These are phyloP conservation scores for Sebastes oblongus DNA, from an alignment of 2,797 vertebrate genomes.

Conservation along the genomic window DNA sequence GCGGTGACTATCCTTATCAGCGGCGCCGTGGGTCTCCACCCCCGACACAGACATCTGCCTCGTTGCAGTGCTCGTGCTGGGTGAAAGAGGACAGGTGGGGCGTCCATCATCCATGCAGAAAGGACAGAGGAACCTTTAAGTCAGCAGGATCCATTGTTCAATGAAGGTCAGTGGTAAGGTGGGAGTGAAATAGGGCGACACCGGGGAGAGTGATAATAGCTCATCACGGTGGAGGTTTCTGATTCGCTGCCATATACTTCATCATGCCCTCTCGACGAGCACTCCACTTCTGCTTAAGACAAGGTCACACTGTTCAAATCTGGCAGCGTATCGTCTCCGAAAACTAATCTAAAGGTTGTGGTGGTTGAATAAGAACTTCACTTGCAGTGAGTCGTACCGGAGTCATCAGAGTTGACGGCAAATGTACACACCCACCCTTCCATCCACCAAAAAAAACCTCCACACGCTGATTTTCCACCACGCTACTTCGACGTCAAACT, in stretches of 20 bases:
- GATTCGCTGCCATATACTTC: slow-evolving; percentile 65
- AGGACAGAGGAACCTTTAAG: slow-evolving; percentile 78
- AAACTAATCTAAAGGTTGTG: slow-evolving; percentile 21
- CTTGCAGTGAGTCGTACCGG: background rate
- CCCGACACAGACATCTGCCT: slow-evolving; percentile 30
- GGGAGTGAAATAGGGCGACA: slow-evolving; percentile 82
- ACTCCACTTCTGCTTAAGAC: slow-evolving; percentile 20
- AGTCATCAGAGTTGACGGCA: slow-evolving; percentile 12
- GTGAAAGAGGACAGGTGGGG: slow-evolving; percentile 55
- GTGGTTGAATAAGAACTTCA: background rate
- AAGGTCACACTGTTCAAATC: slow-evolving; percentile 31
- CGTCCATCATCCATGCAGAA: slow-evolving; percentile 72
- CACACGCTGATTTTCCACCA: slow-evolving; percentile 12
- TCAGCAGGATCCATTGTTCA: slow-evolving; percentile 78
- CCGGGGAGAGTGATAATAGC: slow-evolving; percentile 68
- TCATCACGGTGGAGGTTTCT: slow-evolving; percentile 70
- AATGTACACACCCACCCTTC: background rate
- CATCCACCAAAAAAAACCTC: background rate
- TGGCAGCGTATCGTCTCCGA: background rate
- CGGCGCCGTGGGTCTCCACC: background rate
- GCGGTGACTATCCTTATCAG: slow-evolving; percentile 18
- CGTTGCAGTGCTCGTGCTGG: slow-evolving; percentile 15
- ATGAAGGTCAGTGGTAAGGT: slow-evolving; percentile 80
- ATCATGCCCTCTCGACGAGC: slow-evolving; percentile 29
- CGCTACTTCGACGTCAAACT: background rate